A percentile compares a stretch with the other conserved stretches of the same genome.
Evolutionary conservation across 1,140 invertebrate genomes (phyloP).

Genomic region (Orius insidiosus): DNA sequence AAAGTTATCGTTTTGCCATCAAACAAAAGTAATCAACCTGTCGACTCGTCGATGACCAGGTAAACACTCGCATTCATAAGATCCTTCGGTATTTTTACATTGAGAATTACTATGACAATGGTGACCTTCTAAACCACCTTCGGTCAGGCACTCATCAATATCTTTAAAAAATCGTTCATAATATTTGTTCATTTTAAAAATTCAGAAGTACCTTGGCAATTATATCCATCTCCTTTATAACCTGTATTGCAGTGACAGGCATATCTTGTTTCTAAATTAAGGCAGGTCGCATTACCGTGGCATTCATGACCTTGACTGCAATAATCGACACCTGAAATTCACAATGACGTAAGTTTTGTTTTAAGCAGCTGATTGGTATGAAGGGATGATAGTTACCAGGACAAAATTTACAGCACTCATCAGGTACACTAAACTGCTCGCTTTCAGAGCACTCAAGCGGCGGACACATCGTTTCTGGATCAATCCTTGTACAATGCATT

Average conservation of each 20-base stretch:
- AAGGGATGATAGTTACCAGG: slow-evolving; percentile 39
- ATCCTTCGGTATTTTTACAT: slow-evolving; percentile 62
- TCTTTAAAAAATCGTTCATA: slow-evolving; percentile 36
- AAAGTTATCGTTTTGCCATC: no score
- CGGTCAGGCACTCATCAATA: slow-evolving; percentile 60
- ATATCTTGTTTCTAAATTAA: slow-evolving; percentile 68
- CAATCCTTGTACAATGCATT: slow-evolving; percentile 56
- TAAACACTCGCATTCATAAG: slow-evolving; percentile 65
- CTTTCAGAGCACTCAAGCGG: slow-evolving; percentile 55
- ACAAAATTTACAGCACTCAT: slow-evolving; percentile 81
- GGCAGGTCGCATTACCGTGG: slow-evolving; percentile 65
- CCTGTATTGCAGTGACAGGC: slow-evolving; percentile 67
- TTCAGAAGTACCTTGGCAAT: slow-evolving; percentile 45
- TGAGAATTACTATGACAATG: slow-evolving; percentile 63
- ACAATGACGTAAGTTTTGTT: no score
- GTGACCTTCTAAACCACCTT: slow-evolving; percentile 55
- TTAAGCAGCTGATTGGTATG: not conserved
- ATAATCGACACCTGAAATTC: slow-evolving; percentile 57
- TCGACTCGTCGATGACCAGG: slow-evolving; percentile 58
- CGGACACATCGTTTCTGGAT: slow-evolving; percentile 59
- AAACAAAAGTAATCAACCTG: no score
- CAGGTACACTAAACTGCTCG: slow-evolving; percentile 60
- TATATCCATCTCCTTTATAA: slow-evolving; percentile 60
- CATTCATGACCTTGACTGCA: slow-evolving; percentile 69
- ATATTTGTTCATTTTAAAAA: slow-evolving; percentile 4